Conservation (phyloP, 2,888 invertebrate species). For the Eristalinus aeneus region DNA sequence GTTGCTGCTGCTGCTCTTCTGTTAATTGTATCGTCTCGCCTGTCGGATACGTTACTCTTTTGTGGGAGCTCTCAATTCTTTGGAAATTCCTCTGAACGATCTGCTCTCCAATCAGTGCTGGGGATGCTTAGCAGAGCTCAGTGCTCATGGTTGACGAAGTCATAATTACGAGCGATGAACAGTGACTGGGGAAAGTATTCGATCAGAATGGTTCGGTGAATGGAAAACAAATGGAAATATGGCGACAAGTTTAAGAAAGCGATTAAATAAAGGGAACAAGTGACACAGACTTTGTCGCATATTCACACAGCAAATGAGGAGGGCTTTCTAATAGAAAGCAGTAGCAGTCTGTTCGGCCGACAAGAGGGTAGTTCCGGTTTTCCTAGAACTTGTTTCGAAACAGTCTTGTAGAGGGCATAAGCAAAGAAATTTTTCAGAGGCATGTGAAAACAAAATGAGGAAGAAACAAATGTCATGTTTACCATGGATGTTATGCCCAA, state of each 20-base stretch:
- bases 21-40: slow-evolving; percentile 21
- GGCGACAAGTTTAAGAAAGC: background rate
- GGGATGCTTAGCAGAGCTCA: slow-evolving; percentile 3
- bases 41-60: slow-evolving; percentile 12
- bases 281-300: no score
- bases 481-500: no score
- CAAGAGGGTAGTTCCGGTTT: no score
- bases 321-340: no score
- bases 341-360: no score
- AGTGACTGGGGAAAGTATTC: slow-evolving; percentile 21
- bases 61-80: slow-evolving; percentile 18
- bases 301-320: no score
- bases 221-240: background rate
- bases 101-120: slow-evolving; percentile 9
- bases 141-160: background rate
- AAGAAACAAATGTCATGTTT: no score
- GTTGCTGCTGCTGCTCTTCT: slow-evolving; percentile 36
- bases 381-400: no score
- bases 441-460: no score
- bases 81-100: slow-evolving; percentile 14
- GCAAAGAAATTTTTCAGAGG: no score
- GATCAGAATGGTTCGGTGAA: background rate
- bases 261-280: no score
- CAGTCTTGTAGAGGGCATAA: no score
- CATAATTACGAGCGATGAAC: slow-evolving; percentile 29